Base-by-base conservation (phyloP, 2,797 vertebrate genomes). In the Tangara arthus region DNA sequence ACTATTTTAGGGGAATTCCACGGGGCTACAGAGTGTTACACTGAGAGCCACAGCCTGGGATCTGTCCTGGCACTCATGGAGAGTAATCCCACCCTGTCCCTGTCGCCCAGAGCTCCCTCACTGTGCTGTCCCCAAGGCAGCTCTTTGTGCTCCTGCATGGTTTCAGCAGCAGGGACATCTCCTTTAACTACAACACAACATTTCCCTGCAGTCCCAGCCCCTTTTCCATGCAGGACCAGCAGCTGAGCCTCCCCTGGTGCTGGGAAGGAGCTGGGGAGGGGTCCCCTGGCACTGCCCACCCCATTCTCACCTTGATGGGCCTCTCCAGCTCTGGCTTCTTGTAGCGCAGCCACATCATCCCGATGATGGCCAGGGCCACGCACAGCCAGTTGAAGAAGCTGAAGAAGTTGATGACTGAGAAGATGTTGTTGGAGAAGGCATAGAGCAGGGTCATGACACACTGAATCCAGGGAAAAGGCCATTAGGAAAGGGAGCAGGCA, bases 381-480 rank as follows among this genome's bases (percentile, higher is more conserved):
- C 99, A 99, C 21, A 99, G 98, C 99, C 99, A 99, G 98, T 99
- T 99, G 97, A 99, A 99, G 98, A 99, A 99, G 97, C 99, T 99
- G 98, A 99, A 99, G 98, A 99, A 99, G 98, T 99, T 99, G 94
- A 99, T 99, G 97, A 99, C 98, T 7, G 99, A 99, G 98, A 98
- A 99, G 89, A 99, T 99, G 97, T 99, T 97, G 2, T 97, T 98
- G 97, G 99, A 99, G 98, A 99, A 99, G 93, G 99, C 99, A 6
- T 99, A 99, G 23, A 99, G 98, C 91, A 99, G 97, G 9, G 99
- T 99, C 99, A 99, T 99, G 95, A 97, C 0, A 56, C 99, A 99
- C 99, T 99, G 98, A 3, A 63, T 15, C 4, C 82, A 86, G 60
- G 23, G 23, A 16, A 75, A 64, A 44, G 27, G 39, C 61, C 89